phyloP scores from a whole-genome alignment of 2,797 vertebrate species.

The Crenichthys baileyi region DNA sequence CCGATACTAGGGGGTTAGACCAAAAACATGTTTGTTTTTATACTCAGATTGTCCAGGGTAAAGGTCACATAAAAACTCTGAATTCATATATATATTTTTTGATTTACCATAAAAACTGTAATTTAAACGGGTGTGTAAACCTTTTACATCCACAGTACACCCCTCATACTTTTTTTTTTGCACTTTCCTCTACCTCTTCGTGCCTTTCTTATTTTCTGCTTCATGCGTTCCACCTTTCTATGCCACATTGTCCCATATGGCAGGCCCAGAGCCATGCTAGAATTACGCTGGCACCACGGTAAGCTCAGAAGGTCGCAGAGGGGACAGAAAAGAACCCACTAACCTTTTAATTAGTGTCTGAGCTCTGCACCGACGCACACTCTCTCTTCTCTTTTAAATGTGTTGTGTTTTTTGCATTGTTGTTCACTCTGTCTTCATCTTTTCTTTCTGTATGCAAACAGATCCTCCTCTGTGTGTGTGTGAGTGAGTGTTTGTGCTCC shows the following conservation, averaged over 20 bases:
- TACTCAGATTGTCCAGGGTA: not conserved
- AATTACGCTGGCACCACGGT: slow-evolving; percentile 66
- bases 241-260: slow-evolving; percentile 63
- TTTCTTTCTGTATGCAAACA: slow-evolving; percentile 60
- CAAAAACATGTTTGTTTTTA: not conserved
- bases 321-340: slow-evolving; percentile 58
- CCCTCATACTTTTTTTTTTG: slow-evolving; percentile 7
- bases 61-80: not conserved
- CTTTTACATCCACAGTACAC: not conserved
- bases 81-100: not conserved
- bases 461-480: slow-evolving; percentile 56
- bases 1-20: too few species aligned
- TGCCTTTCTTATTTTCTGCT: slow-evolving; percentile 49
- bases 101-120: too few species aligned
- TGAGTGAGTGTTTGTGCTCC: slow-evolving; percentile 8
- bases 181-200: slow-evolving; percentile 22
- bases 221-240: slow-evolving; percentile 63
- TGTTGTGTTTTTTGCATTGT: slow-evolving; percentile 32
- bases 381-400: not conserved
- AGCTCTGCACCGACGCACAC: not conserved
- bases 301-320: slow-evolving; percentile 65
- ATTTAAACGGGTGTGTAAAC: not conserved
- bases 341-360: slow-evolving; percentile 34
- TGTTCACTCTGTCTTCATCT: slow-evolving; percentile 13
- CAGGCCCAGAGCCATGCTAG: slow-evolving; percentile 59